These are phyloP conservation scores for Nansenia antarctica DNA, from an alignment of 2,113 vertebrate species.

Conservation along the genomic window DNA sequence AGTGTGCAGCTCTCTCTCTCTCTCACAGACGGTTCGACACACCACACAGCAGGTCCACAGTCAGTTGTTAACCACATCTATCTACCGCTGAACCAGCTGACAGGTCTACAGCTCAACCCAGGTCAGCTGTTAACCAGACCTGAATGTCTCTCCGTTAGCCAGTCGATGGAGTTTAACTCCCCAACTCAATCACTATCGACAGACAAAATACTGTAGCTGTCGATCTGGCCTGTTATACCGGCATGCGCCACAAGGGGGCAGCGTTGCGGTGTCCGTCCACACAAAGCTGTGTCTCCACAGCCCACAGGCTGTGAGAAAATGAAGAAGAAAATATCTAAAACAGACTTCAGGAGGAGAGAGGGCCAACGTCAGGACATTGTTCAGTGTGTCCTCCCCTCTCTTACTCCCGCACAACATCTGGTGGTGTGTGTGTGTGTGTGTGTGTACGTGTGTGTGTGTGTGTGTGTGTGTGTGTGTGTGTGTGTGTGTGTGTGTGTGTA, in stretches of 20 bases:
- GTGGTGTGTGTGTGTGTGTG: neutral
- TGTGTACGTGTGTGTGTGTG: too few species aligned
- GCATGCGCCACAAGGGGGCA: conserved; percentile 62
- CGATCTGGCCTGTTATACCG: conserved; percentile 47
- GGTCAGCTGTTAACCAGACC: too few species aligned
- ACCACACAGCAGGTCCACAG: too few species aligned
- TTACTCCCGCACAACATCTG: too few species aligned
- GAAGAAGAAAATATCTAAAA: too few species aligned
- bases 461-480: too few species aligned
- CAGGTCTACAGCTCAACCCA: too few species aligned
- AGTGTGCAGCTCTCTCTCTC: too few species aligned
- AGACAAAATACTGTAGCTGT: conserved; percentile 58
- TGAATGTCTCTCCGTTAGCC: neutral
- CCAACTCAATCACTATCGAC: too few species aligned
- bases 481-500: too few species aligned
- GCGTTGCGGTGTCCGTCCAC: conserved; percentile 44
- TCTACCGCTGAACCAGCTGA: too few species aligned
- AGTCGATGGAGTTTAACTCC: neutral
- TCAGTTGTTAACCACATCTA: too few species aligned
- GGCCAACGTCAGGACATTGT: neutral
- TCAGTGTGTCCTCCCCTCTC: neutral
- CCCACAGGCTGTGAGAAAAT: neutral
- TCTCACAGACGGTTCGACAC: neutral
- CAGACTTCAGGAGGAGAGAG: conserved; percentile 8
- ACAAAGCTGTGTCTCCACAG: neutral